Base-by-base conservation (phyloP, 2,888 invertebrate genomes). In the Drosophila subquinaria region DNA sequence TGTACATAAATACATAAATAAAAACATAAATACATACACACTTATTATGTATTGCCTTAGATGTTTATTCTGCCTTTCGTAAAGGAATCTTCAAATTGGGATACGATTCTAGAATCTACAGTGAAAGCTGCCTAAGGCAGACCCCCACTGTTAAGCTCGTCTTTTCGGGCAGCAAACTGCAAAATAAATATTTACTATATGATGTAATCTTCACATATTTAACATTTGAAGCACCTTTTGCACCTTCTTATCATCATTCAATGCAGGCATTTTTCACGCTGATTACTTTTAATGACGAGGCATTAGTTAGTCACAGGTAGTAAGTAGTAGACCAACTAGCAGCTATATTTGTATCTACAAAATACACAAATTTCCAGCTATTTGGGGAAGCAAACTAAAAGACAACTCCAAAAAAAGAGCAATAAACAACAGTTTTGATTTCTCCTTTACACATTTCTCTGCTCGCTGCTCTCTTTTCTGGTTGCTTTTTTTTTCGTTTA, bases 121-220 rank as follows among this genome's bases (percentile, higher is more conserved):
- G 13, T 35, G 13, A 17, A 50, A 35, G 17, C 17, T 36, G 20
- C 11, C 35, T 51, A 35, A 51, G 20, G 13, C 11, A 35, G 35
- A 17, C 33, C 0, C 3, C n/a, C 9, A 5, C 10, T 9, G 4
- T 56, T 43, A 47, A n/a, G 47, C 45, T 11, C 56, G 6, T 17
- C 43, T n/a, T 23, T 17, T 1, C 10, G 2, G 38, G 38, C 5
- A 38, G 38, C 3, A n/a, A 43, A 51, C 9, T 52, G 38, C 20
- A 38, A 69, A 70, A 60, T 64, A 65, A 57, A 52, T 42, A 57
- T 79, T n/a, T n/a, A n/a, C n/a, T n/a, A 69, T 38, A 57, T 79
- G 79, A 68, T 76, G 79, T 79, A 69, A 76, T 69, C 52, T 68
- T 38, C 1, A 33, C 11, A 27, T 15, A 52, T 23, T 72, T 55